Conservation (phyloP, 2,797 vertebrate genomes). For the Diceros bicornis region DNA sequence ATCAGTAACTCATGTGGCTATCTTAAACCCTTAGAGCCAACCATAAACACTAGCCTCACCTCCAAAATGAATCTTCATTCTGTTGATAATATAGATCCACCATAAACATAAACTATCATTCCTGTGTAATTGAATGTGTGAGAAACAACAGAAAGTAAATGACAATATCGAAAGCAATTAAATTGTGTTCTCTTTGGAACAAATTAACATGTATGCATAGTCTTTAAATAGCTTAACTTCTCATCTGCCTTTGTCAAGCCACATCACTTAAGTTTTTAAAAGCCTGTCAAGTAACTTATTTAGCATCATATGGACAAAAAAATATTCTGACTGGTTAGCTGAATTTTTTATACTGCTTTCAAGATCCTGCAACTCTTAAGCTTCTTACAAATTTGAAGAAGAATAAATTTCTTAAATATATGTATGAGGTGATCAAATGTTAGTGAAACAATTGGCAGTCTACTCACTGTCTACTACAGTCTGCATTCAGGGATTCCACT, state of each 20-base stretch:
- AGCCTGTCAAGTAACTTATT: not conserved
- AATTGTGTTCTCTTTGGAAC: not conserved
- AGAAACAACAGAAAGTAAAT: not conserved
- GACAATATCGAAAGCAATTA: not conserved
- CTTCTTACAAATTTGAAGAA: not conserved
- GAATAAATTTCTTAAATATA: slow-evolving; percentile 5
- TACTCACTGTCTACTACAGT: not conserved
- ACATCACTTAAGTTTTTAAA: not conserved
- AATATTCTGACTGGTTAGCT: not conserved
- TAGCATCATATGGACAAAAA: not conserved
- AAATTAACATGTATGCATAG: slow-evolving; percentile 10
- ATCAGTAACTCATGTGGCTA: not conserved
- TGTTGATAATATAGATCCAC: not conserved
- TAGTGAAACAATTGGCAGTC: not conserved
- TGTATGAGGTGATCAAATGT: not conserved
- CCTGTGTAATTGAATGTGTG: not conserved
- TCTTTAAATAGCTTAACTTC: not conserved
- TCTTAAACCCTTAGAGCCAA: not conserved
- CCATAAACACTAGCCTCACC: not conserved
- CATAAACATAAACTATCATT: not conserved
- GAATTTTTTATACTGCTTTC: not conserved
- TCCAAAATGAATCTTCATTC: not conserved
- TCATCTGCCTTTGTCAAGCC: not conserved
- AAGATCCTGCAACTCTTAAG: not conserved
- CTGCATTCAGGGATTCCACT: not conserved